Evolutionary conservation across 2,888 invertebrate genomes (phyloP).

Genomic region (Cosmia pyralina): DNA sequence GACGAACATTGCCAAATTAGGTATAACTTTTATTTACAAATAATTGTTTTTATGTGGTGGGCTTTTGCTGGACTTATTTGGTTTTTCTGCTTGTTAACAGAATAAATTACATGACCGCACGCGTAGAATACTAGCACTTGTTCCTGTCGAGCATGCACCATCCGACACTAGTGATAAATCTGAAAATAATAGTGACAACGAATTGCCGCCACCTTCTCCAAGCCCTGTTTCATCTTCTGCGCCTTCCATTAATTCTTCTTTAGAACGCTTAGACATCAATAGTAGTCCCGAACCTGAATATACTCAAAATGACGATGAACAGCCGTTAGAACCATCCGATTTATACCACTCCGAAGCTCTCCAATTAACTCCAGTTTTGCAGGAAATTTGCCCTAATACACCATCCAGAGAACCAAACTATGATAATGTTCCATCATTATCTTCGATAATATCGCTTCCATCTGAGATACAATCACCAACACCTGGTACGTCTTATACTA

Average conservation of each 20-base stretch:
- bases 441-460: constrained; percentile 5
- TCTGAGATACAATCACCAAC: not conserved
- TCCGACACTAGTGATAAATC: constrained; percentile 11
- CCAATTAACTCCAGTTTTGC: constrained; percentile 7
- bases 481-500: no score
- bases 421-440: constrained; percentile 6
- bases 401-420: constrained; percentile 8
- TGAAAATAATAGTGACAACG: not conserved
- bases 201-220: not conserved
- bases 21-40: no score
- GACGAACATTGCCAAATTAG: no score
- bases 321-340: not conserved
- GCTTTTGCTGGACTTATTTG: not conserved
- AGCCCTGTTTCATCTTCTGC: constrained; percentile 1
- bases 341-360: not conserved
- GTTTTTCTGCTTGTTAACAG: constrained; percentile 12
- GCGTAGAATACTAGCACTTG: constrained; percentile 4
- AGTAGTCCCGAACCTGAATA: constrained; percentile 4
- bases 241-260: not conserved
- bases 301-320: not conserved
- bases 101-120: constrained; percentile 5
- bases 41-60: no score
- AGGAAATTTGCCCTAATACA: constrained; percentile 8
- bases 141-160: constrained; percentile 9
- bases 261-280: constrained; percentile 1